A percentile compares a stretch with the other conserved stretches of the same genome.
Conservation (phyloP, 2,888 invertebrate species). For the Caenorhabditis sp. region DNA sequence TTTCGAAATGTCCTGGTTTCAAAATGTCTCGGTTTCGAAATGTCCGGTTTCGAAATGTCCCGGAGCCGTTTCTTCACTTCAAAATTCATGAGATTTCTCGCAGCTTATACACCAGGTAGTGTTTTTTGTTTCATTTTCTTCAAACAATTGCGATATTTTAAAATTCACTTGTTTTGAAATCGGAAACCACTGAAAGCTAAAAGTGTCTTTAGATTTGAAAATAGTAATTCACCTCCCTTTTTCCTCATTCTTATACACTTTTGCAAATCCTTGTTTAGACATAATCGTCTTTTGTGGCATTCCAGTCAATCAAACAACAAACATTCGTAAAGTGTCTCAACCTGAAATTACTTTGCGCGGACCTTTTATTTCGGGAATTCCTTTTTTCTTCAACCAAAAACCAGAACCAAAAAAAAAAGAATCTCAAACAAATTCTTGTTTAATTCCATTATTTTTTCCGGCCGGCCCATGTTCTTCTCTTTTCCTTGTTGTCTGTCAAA, state of each 20-base stretch:
- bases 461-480: not conserved
- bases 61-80: too few species aligned
- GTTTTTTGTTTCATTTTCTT: too few species aligned
- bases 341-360: not conserved
- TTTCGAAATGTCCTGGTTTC: too few species aligned
- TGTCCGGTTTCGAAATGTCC: too few species aligned
- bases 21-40: too few species aligned
- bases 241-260: not conserved
- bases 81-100: too few species aligned
- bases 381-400: not conserved
- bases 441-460: not conserved
- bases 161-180: too few species aligned
- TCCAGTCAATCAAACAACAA: not conserved
- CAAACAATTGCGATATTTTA: too few species aligned
- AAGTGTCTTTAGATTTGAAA: too few species aligned
- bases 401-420: not conserved
- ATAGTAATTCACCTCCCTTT: too few species aligned
- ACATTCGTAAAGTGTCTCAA: not conserved
- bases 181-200: too few species aligned
- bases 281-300: not conserved
- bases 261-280: not conserved
- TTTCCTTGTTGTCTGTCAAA: not conserved
- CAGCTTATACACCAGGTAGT: too few species aligned
- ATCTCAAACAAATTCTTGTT: not conserved
- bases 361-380: not conserved